phyloP scores from a whole-genome alignment of 2,888 invertebrate species.

The Athalia cordata region DNA sequence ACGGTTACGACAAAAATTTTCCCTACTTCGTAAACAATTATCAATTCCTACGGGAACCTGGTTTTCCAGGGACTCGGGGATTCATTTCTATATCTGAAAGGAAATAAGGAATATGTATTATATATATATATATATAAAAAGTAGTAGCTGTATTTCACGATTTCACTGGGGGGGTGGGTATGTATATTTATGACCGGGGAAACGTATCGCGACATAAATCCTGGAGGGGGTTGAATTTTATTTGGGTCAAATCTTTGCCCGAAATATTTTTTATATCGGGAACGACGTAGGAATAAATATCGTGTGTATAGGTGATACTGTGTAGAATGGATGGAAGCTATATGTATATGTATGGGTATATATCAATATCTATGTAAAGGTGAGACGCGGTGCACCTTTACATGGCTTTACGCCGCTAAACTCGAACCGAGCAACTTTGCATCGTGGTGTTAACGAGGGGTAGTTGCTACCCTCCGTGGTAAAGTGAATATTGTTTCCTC shows the following conservation, averaged over 20 bases:
- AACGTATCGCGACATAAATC: constrained; percentile 34
- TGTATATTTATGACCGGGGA: constrained; percentile 16
- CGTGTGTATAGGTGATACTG: neutral
- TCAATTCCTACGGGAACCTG: too few relatives aligned
- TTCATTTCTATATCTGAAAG: neutral
- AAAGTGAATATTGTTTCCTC: constrained; percentile 2
- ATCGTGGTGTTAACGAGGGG: neutral
- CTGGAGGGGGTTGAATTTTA: constrained; percentile 6
- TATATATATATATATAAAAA: neutral
- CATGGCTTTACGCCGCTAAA: neutral
- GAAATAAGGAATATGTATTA: neutral
- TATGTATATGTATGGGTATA: too few relatives aligned
- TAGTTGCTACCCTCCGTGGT: neutral
- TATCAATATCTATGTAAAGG: too few relatives aligned
- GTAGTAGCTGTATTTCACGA: neutral
- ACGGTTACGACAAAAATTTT: too few relatives aligned
- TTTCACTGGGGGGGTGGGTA: neutral
- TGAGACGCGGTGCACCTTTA: too few relatives aligned
- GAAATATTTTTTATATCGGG: constrained; percentile 5
- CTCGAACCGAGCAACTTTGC: neutral
- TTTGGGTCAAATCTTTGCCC: constrained; percentile 13
- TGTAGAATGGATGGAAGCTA: too few relatives aligned
- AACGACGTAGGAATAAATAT: neutral
- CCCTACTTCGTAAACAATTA: too few relatives aligned
- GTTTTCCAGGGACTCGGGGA: too few relatives aligned